These are phyloP conservation scores for Trypoxylon attenuatum DNA, from an alignment of 2,888 invertebrate genomes.

Conservation along the genomic window DNA sequence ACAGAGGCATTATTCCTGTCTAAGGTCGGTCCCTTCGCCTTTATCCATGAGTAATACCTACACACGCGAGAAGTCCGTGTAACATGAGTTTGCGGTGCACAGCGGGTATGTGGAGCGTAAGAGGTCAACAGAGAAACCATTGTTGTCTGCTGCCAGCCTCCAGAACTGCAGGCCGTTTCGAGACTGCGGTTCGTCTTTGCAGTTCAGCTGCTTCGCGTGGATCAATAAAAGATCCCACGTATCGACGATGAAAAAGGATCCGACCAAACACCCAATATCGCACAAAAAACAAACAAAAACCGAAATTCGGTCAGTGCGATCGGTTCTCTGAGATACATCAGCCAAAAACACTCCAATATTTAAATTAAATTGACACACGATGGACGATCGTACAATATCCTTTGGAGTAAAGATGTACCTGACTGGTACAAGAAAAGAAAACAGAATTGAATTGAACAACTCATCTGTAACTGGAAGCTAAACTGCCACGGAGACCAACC, in stretches of 20 bases:
- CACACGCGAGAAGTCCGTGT: constrained; percentile 18
- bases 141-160: constrained; percentile 59
- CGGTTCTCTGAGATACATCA: too few relatives aligned
- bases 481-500: neutral
- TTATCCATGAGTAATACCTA: constrained; percentile 31
- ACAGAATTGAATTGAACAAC: neutral
- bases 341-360: too few relatives aligned
- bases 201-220: constrained; percentile 24
- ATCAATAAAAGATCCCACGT: neutral
- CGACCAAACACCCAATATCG: too few relatives aligned
- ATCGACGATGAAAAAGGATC: too few relatives aligned
- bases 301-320: too few relatives aligned
- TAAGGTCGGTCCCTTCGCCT: constrained; percentile 41
- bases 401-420: too few relatives aligned
- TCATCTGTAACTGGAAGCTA: neutral
- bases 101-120: constrained; percentile 59
- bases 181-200: constrained; percentile 27
- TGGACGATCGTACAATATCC: too few relatives aligned
- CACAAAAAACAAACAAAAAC: too few relatives aligned
- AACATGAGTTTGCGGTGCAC: constrained; percentile 38
- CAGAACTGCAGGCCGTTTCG: constrained; percentile 44
- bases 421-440: neutral
- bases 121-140: constrained; percentile 65
- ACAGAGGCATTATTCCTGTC: constrained; percentile 46
- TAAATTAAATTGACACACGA: too few relatives aligned